A percentile compares a stretch with the other conserved stretches of the same genome.
Evolutionary conservation across 1,140 invertebrate genomes (phyloP).

Genomic region (Brachystomella parvula): DNA sequence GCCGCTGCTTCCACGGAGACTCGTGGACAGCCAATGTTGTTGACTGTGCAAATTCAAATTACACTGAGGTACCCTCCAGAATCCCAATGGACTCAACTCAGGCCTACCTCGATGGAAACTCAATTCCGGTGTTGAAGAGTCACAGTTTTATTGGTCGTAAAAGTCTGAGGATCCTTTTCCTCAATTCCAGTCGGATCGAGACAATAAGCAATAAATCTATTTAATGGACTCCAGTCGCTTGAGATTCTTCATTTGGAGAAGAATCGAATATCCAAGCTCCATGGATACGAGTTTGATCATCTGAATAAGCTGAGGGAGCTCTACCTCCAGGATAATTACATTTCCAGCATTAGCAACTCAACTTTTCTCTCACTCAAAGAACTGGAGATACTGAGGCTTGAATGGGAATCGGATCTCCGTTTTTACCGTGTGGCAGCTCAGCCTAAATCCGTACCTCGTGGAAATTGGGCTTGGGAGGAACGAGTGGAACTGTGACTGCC

Average conservation of each 20-base stretch:
- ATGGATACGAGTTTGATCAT: constrained; percentile 84
- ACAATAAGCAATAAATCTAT: constrained; percentile 83
- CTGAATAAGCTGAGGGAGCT: constrained; percentile 69
- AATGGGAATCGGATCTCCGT: constrained; percentile 74
- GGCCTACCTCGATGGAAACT: constrained; percentile 82
- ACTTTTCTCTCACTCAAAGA: constrained; percentile 68
- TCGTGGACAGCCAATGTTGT: constrained; percentile 89
- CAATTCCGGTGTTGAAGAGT: constrained; percentile 70
- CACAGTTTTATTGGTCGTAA: constrained; percentile 86
- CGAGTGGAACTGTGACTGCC: constrained; percentile 76
- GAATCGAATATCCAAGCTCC: constrained; percentile 67
- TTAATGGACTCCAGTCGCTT: constrained; percentile 74
- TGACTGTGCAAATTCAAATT: constrained; percentile 67
- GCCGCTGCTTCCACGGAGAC: constrained; percentile 84
- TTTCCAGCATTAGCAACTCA: constrained; percentile 67
- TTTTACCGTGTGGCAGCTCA: constrained; percentile 75
- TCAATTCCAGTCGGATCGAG: constrained; percentile 67
- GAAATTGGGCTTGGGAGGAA: constrained; percentile 69
- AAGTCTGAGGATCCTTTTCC: constrained; percentile 73
- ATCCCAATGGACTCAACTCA: constrained; percentile 91
- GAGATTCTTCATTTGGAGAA: constrained; percentile 75
- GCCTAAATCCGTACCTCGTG: constrained; percentile 59
- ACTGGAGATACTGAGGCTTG: constrained; percentile 67
- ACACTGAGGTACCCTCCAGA: constrained; percentile 64
- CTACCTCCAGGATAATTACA: constrained; percentile 77